A percentile compares a stretch with the other conserved stretches of the same genome.
These are phyloP conservation scores for Drosophila neotestacea DNA, from an alignment of 2,888 invertebrate species.

Conservation along the genomic window DNA sequence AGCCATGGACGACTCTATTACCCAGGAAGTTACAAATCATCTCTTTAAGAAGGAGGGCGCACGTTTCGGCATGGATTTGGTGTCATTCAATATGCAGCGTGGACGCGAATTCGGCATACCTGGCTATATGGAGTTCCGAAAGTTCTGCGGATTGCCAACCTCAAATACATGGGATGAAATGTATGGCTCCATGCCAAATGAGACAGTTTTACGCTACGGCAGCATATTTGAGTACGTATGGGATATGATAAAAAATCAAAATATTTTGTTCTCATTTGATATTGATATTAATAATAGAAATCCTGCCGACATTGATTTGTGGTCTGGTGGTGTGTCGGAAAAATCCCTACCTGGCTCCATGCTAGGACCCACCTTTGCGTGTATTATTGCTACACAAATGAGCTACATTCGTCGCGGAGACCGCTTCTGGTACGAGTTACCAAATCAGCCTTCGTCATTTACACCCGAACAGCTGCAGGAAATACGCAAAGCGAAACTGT, in stretches of 20 bases:
- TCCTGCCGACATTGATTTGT: slow-evolving; percentile 96
- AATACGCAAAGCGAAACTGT: slow-evolving; percentile 91
- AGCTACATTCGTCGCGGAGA: slow-evolving; percentile 95
- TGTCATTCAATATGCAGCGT: slow-evolving; percentile 96
- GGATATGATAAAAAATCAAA: not conserved
- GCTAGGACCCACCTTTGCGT: slow-evolving; percentile 97
- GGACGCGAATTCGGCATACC: slow-evolving; percentile 96
- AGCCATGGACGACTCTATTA: slow-evolving; percentile 97
- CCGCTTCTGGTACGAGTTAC: slow-evolving; percentile 97
- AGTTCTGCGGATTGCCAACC: slow-evolving; percentile 94
- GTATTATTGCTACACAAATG: slow-evolving; percentile 97
- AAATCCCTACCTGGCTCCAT: slow-evolving; percentile 95
- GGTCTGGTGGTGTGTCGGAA: slow-evolving; percentile 97
- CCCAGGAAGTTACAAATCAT: slow-evolving; percentile 95
- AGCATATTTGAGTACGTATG: slow-evolving; percentile 91
- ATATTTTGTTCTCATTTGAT: not conserved
- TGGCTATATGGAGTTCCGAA: slow-evolving; percentile 96
- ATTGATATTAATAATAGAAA: slow-evolving; percentile 86
- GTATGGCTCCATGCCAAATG: slow-evolving; percentile 95
- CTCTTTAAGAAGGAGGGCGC: slow-evolving; percentile 92
- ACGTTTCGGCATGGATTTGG: slow-evolving; percentile 94
- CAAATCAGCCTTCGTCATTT: slow-evolving; percentile 96
- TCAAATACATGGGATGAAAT: slow-evolving; percentile 92
- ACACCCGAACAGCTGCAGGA: slow-evolving; percentile 94
- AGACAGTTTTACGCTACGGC: slow-evolving; percentile 92